These are phyloP conservation scores for Vidua chalybeata DNA, from an alignment of 2,113 vertebrate genomes.

Conservation along the genomic window DNA sequence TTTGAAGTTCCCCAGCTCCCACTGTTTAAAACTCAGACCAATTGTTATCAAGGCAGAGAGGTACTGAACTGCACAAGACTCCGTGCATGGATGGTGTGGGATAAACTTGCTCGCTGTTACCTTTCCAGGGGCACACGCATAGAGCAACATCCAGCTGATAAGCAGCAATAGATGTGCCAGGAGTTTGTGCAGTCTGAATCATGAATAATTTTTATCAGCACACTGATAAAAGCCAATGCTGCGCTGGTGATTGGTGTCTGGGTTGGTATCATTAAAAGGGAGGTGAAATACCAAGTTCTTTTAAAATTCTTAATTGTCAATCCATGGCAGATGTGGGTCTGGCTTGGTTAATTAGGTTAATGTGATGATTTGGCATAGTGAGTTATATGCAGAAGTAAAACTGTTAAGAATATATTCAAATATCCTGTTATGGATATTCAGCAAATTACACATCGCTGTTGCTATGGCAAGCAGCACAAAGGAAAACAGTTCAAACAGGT, in stretches of 20 bases:
- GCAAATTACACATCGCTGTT: not conserved
- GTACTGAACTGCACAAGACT: not conserved
- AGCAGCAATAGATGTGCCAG: not conserved
- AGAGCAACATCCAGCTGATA: not conserved
- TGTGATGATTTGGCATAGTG: not conserved
- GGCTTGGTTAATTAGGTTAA: slow-evolving; percentile 30
- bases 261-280: not conserved
- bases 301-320: not conserved
- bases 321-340: not conserved
- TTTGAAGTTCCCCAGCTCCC: not conserved
- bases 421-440: not conserved
- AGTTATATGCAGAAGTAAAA: not conserved
- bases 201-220: not conserved
- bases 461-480: slow-evolving; percentile 8
- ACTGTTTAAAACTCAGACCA: not conserved
- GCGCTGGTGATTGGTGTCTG: not conserved
- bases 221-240: not conserved
- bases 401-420: not conserved
- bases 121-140: not conserved
- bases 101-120: not conserved
- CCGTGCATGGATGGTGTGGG: not conserved
- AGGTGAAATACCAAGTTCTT: not conserved
- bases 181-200: not conserved
- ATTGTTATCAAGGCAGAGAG: not conserved
- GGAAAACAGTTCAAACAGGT: not conserved